These are phyloP conservation scores for Melanotaenia duboulayi DNA, from an alignment of 2,113 vertebrate genomes.

Conservation along the genomic window DNA sequence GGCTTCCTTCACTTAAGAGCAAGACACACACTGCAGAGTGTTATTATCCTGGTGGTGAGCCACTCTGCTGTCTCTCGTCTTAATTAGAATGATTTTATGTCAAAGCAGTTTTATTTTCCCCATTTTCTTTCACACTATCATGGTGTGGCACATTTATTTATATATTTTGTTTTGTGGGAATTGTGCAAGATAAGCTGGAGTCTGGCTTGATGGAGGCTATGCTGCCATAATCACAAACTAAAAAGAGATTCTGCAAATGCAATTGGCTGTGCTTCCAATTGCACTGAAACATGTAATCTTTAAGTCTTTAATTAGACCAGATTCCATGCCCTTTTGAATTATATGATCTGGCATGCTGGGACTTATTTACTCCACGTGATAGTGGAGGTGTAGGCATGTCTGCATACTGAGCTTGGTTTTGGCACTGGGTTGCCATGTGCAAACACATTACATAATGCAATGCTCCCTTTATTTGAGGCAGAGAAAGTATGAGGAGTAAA, in stretches of 20 bases:
- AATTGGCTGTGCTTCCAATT: conserved; percentile 37
- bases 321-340: conserved; percentile 52
- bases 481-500: conserved; percentile 3
- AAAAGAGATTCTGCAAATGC: conserved; percentile 36
- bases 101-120: conserved; percentile 14
- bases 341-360: conserved; percentile 31
- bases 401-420: conserved; percentile 11
- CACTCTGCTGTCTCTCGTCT: conserved; percentile 22
- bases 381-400: conserved; percentile 29
- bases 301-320: conserved; percentile 62
- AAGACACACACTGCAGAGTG: neutral
- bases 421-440: conserved; percentile 5
- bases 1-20: neutral
- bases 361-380: conserved; percentile 52
- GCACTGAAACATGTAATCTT: conserved; percentile 43
- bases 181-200: conserved; percentile 6
- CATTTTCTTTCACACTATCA: conserved; percentile 8
- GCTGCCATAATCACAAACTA: conserved; percentile 11
- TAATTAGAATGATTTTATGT: conserved; percentile 28
- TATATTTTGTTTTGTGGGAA: conserved; percentile 18
- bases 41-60: neutral
- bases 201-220: conserved; percentile 6
- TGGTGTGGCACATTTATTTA: conserved; percentile 24
- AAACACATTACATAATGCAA: conserved; percentile 35
- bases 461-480: conserved; percentile 12